Percentiles rank a stretch among this genome's conserved stretches.
Evolutionary conservation across 2,113 vertebrate genomes (phyloP).

Genomic region (Cyphomyrus discorhynchus): DNA sequence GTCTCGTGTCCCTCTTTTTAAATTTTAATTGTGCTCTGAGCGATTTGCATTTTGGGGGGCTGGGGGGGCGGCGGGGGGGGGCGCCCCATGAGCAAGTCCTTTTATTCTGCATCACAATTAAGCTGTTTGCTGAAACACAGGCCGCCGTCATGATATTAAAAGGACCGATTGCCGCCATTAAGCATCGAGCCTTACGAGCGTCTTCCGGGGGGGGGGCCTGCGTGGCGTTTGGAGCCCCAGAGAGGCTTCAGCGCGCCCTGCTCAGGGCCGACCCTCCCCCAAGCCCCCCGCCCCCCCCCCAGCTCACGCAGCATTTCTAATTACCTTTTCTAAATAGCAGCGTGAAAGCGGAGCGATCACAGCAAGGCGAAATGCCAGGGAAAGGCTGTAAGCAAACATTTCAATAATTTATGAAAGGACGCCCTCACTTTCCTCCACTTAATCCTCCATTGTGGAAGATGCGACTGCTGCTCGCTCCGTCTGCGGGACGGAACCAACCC

Average conservation of each 20-base stretch:
- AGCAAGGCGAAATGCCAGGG: constrained; percentile 14
- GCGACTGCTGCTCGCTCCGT: neutral
- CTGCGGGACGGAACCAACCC: neutral
- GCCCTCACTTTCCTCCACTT: constrained; percentile 9
- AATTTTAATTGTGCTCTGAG: neutral
- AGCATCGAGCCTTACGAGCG: neutral
- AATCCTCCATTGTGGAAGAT: constrained; percentile 1
- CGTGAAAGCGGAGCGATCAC: constrained; percentile 19
- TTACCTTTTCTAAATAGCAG: constrained; percentile 36
- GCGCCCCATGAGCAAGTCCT: neutral
- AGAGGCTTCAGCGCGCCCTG: neutral
- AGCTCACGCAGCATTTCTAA: constrained; percentile 16
- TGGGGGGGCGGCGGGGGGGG: neutral
- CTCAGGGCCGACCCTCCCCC: neutral
- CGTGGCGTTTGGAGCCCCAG: neutral
- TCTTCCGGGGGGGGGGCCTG: neutral
- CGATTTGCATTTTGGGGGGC: neutral
- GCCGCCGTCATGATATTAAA: neutral
- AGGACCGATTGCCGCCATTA: neutral
- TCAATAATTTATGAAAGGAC: constrained; percentile 29
- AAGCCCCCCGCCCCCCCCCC: neutral
- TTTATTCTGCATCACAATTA: neutral
- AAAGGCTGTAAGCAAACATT: constrained; percentile 29
- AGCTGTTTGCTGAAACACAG: neutral
- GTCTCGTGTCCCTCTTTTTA: neutral